Evolutionary conservation across 2,113 vertebrate species (phyloP).

Genomic region (Sander vitreus): DNA sequence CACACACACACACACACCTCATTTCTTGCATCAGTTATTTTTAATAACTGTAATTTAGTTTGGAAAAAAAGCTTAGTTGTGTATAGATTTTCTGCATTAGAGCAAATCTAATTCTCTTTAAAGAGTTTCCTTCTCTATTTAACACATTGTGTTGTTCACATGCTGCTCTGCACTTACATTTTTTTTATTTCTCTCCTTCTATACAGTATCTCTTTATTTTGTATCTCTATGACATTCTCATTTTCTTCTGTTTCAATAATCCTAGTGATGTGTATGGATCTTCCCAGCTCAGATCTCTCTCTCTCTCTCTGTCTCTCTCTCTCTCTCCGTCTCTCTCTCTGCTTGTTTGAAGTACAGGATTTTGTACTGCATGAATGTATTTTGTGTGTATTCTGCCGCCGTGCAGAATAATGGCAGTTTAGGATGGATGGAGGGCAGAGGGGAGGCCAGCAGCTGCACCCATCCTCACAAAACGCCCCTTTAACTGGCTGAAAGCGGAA

Average conservation of each 20-base stretch:
- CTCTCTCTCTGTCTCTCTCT: not conserved
- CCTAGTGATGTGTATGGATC: not conserved
- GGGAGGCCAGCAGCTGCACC: slow-evolving; percentile 8
- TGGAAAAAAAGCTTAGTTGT: not conserved
- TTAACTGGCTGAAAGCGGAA: slow-evolving; percentile 25
- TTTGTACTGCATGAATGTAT: not conserved
- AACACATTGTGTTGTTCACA: no score
- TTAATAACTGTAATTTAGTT: slow-evolving; percentile 34
- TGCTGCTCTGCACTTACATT: not conserved
- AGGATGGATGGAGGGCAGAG: not conserved
- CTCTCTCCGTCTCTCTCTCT: not conserved
- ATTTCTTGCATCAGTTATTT: slow-evolving; percentile 23
- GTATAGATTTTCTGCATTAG: slow-evolving; percentile 25
- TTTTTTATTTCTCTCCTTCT: not conserved
- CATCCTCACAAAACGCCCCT: slow-evolving; percentile 28
- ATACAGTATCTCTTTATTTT: not conserved
- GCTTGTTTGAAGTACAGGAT: not conserved
- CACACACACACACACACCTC: slow-evolving; percentile 3
- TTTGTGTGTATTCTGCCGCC: not conserved
- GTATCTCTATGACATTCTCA: not conserved
- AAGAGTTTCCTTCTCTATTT: not conserved
- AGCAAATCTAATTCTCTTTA: slow-evolving; percentile 23
- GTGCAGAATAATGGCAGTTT: slow-evolving; percentile 13
- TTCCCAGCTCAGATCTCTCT: not conserved
- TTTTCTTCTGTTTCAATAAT: not conserved